phyloP scores from a whole-genome alignment of 1,140 invertebrate genomes.

The Bombus breviceps region DNA sequence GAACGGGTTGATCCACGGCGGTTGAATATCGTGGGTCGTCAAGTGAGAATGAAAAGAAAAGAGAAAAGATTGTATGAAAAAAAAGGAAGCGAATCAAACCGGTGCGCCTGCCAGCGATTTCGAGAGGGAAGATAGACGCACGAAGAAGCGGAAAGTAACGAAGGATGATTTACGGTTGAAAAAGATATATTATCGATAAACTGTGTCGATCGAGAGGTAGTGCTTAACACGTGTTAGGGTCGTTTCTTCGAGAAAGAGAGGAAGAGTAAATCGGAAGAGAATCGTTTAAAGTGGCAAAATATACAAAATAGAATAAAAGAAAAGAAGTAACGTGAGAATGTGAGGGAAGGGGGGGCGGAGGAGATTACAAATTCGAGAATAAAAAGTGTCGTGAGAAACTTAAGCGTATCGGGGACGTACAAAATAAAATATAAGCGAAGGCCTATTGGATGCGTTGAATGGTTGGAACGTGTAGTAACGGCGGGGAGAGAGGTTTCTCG shows the following conservation, averaged over 20 bases:
- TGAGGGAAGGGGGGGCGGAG: neutral
- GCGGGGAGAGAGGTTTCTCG: constrained; percentile 19
- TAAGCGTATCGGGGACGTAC: constrained; percentile 18
- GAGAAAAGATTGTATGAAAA: neutral
- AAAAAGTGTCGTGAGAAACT: neutral
- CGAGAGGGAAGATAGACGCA: constrained; percentile 75
- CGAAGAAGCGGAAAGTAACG: constrained; percentile 67
- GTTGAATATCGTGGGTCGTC: neutral
- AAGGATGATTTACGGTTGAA: constrained; percentile 62
- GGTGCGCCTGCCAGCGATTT: constrained; percentile 74
- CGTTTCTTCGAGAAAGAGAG: constrained; percentile 55
- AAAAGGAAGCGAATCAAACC: constrained; percentile 14
- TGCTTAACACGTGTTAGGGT: constrained; percentile 60
- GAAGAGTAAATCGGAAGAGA: neutral
- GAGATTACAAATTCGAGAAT: neutral
- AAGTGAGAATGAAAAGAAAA: neutral
- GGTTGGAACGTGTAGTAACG: neutral
- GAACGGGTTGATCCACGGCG: neutral
- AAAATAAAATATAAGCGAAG: constrained; percentile 22
- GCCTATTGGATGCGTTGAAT: neutral
- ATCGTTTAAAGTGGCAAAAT: neutral
- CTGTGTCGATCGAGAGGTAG: constrained; percentile 63
- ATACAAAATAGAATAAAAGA: neutral
- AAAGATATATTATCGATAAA: constrained; percentile 65
- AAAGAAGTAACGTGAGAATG: neutral